phyloP scores from a whole-genome alignment of 2,888 invertebrate species.

The Priocnemis perturbator region DNA sequence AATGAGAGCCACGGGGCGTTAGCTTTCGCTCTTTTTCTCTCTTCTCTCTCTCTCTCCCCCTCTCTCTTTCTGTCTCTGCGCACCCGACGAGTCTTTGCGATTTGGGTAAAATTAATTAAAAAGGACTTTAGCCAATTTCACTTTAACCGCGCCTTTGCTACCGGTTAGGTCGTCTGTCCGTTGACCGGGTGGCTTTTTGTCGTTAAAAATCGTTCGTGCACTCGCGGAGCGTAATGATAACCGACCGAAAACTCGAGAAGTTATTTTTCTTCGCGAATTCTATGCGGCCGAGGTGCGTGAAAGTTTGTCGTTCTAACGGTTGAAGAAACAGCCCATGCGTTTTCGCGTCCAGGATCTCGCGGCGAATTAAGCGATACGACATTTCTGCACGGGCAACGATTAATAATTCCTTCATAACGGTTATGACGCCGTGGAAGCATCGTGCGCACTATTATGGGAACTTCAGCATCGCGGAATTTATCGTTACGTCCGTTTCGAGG shows the following conservation, averaged over 20 bases:
- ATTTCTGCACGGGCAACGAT: no score
- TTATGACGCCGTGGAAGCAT: no score
- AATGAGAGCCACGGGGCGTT: not conserved
- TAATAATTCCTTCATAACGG: no score
- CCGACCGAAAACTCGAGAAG: no score
- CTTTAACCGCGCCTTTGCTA: not conserved
- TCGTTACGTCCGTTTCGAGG: no score
- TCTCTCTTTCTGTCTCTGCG: not conserved
- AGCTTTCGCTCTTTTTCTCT: slow-evolving; percentile 12
- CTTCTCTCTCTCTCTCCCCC: not conserved
- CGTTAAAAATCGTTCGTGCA: not conserved
- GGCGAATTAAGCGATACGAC: no score
- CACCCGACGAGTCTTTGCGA: not conserved
- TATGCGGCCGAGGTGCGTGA: not conserved
- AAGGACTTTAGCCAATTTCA: slow-evolving; percentile 10
- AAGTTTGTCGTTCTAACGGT: slow-evolving; percentile 2
- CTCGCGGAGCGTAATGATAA: not conserved
- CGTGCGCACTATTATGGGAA: no score
- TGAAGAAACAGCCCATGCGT: no score
- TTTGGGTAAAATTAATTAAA: slow-evolving; percentile 12
- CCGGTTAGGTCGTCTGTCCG: no score
- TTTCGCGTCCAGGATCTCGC: no score
- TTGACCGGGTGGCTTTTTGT: not conserved
- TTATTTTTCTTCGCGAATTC: slow-evolving; percentile 2
- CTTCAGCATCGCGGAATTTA: no score